A percentile compares a stretch with the other conserved stretches of the same genome.
Evolutionary conservation across 2,797 vertebrate genomes (phyloP).

Genomic region (Cuniculus paca): DNA sequence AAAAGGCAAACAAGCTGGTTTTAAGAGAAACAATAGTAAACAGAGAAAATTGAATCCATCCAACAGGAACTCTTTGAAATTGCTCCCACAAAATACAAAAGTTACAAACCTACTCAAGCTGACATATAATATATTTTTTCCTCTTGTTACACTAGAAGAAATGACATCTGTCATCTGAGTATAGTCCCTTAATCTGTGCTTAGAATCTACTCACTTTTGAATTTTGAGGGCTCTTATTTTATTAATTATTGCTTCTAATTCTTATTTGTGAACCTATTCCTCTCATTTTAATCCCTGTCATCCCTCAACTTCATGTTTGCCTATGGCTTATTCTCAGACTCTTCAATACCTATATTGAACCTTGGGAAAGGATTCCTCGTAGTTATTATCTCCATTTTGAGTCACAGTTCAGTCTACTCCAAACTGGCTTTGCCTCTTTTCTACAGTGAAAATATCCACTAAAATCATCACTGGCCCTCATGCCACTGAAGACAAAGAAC

Average conservation of each 20-base stretch:
- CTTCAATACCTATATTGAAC: neutral
- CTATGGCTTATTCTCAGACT: neutral
- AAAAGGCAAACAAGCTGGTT: slow-evolving; percentile 55
- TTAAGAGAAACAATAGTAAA: slow-evolving; percentile 57
- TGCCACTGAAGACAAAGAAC: neutral
- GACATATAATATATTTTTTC: neutral
- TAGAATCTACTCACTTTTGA: neutral
- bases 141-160: neutral
- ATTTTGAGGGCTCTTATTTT: neutral
- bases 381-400: neutral
- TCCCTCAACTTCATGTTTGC: neutral
- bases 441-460: neutral
- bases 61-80: slow-evolving; percentile 4
- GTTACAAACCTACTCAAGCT: neutral
- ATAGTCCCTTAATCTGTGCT: neutral
- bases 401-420: neutral
- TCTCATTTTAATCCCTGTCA: neutral
- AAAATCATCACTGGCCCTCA: neutral
- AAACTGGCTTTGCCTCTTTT: neutral
- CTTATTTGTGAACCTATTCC: neutral
- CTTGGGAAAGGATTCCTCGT: neutral
- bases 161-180: neutral
- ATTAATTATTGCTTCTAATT: neutral
- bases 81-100: neutral
- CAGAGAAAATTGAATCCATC: slow-evolving; percentile 53